Evolutionary conservation across 2,888 invertebrate genomes (phyloP), one percentile per base, ranked within the genome.

Genomic region (Diadegma fenestrale): DNA sequence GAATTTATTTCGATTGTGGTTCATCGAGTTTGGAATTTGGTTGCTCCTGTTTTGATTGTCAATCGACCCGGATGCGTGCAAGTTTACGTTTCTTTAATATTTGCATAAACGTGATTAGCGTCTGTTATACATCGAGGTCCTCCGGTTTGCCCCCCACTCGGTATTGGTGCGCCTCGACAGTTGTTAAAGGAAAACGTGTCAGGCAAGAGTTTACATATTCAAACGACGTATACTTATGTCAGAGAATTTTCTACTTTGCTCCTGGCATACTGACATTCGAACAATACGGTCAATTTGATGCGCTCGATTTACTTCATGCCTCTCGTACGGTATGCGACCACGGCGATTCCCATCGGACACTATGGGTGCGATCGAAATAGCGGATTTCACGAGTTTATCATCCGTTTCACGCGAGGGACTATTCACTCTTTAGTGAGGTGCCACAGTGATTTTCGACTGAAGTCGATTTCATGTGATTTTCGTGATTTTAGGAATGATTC

Each of bases 131-230:
- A 75, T 45, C 26, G 45, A 58, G 71, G 63, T 12, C 54, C 73
- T 37, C 58, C 61, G 6, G 43, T 43, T 33, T 22, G 48, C 45
- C 48, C 45, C 48, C 58, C 30, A 30, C 58, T 41, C 14, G 30
- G n/a, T 10, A 37, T 30, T 63, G 12, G 45, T 33, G 22, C 30
- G 54, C 19, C 8, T 33, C 22, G 22, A 51, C 41, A 19, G 22
- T 51, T 58, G 77, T 45, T 69, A 19, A 81, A 82, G 76, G 77
- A 80, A 86, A 86, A 80, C 83, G 68, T 86, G 86, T 86, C 86
- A 86, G 73, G 45, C 43, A 82, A 45, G 68, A 86, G 68, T 22
- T 75, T 83, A 78, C 37, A 68, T 58, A 80, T 73, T 80, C 86
- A 80, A 64, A 26, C 72, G 68, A 41, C 73, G 78, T 54, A 58